phyloP scores from a whole-genome alignment of 1,140 invertebrate species.

The Achatina immaculata region DNA sequence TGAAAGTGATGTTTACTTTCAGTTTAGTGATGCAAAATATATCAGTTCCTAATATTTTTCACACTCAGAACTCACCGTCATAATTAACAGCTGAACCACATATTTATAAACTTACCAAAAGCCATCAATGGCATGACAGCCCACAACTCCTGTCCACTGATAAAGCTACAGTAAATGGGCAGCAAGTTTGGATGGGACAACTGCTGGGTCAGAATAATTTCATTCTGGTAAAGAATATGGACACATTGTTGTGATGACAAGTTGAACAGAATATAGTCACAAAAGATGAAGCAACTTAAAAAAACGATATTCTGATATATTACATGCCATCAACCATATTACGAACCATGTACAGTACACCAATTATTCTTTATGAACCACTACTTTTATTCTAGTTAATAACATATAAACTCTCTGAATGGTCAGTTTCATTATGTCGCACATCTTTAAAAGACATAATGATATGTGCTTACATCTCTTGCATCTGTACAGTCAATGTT shows the following conservation, averaged over 20 bases:
- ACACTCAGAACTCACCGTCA: too few species aligned
- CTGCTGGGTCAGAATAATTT: constrained; percentile 80
- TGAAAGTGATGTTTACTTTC: too few species aligned
- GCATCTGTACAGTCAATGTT: too few species aligned
- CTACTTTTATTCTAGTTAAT: not conserved
- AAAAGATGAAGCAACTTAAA: not conserved
- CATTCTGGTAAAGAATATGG: constrained; percentile 74
- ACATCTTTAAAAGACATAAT: too few species aligned
- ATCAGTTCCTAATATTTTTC: too few species aligned
- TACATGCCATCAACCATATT: not conserved
- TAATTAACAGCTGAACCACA: too few species aligned
- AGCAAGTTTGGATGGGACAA: constrained; percentile 85
- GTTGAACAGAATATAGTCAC: not conserved
- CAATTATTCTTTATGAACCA: not conserved
- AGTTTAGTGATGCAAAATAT: too few species aligned
- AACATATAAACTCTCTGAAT: not conserved
- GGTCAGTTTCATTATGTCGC: too few species aligned
- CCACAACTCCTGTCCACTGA: constrained; percentile 81
- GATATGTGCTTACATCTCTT: too few species aligned
- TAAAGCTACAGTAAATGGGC: constrained; percentile 81
- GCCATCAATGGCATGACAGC: constrained; percentile 84
- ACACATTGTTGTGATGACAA: not conserved
- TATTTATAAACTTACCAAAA: constrained; percentile 76
- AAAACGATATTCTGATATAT: not conserved
- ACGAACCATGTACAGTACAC: not conserved